Conservation (phyloP, 92 coral and sea anemone species). For the Palythoa caribaeorum region DNA sequence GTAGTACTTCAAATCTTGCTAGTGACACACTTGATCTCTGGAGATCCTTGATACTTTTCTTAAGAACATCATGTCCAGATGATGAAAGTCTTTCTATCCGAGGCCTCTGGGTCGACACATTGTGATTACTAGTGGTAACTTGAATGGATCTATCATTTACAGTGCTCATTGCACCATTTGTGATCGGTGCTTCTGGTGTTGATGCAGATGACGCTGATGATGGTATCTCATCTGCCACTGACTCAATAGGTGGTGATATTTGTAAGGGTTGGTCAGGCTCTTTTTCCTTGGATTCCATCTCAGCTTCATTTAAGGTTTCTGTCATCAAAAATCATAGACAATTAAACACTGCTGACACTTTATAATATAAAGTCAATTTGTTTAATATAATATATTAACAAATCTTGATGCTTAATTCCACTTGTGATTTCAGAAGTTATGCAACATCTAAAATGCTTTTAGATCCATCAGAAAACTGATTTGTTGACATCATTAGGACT, state of each 20-base stretch:
- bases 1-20: slow-evolving; percentile 86
- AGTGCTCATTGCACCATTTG: slow-evolving; percentile 7
- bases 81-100: slow-evolving; percentile 71
- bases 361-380: not conserved
- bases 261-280: slow-evolving; percentile 3
- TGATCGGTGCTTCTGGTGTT: slow-evolving; percentile 26
- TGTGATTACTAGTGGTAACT: slow-evolving; percentile 18
- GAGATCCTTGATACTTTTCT: slow-evolving; percentile 88
- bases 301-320: slow-evolving; percentile 6
- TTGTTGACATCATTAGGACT: no score
- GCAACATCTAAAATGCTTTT: no score
- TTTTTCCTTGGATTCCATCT: not conserved
- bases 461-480: no score
- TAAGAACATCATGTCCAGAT: slow-evolving; percentile 84
- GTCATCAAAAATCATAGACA: not conserved
- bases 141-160: not conserved
- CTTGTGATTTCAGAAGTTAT: no score
- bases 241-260: not conserved
- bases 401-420: not conserved
- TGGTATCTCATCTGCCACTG: not conserved
- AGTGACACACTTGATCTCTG: slow-evolving; percentile 92
- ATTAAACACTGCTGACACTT: not conserved
- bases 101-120: slow-evolving; percentile 32
- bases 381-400: not conserved
- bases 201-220: slow-evolving; percentile 17